phyloP scores from a whole-genome alignment of 2,113 vertebrate genomes.

The Pogona vitticeps region DNA sequence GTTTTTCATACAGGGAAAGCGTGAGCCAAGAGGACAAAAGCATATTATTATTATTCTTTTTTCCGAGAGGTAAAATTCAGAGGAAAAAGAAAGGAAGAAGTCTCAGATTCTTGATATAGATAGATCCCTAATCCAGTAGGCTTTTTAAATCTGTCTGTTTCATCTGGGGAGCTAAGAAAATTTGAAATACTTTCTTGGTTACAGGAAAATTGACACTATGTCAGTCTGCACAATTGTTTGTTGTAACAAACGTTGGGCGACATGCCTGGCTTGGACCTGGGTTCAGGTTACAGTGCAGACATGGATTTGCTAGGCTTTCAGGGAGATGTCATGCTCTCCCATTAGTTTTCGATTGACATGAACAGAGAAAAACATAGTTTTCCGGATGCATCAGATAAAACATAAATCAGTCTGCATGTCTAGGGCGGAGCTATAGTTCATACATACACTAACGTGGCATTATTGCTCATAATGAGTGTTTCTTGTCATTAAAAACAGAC shows the following conservation, averaged over 20 bases:
- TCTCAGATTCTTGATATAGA: neutral
- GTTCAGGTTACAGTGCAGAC: neutral
- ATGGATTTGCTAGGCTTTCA: neutral
- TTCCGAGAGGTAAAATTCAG: neutral
- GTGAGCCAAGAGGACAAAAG: slow-evolving; percentile 15
- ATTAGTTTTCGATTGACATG: neutral
- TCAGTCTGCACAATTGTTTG: neutral
- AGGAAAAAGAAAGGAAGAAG: too few species aligned
- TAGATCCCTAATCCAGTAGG: too few species aligned
- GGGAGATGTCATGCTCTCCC: neutral
- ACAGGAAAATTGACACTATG: neutral
- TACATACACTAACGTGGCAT: too few species aligned
- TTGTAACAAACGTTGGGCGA: neutral
- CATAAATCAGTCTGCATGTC: neutral
- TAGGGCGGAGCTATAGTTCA: too few species aligned
- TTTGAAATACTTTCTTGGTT: neutral
- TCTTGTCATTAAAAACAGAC: neutral
- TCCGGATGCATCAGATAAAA: neutral
- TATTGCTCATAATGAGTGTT: neutral
- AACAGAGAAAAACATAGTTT: neutral
- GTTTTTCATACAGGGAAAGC: neutral
- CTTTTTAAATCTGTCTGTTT: neutral
- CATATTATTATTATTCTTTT: neutral
- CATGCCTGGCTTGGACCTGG: neutral
- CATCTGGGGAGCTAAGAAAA: neutral